A percentile compares a stretch with the other conserved stretches of the same genome.
Conservation (phyloP, 2,888 invertebrate genomes). For the Cosmia pyralina region DNA sequence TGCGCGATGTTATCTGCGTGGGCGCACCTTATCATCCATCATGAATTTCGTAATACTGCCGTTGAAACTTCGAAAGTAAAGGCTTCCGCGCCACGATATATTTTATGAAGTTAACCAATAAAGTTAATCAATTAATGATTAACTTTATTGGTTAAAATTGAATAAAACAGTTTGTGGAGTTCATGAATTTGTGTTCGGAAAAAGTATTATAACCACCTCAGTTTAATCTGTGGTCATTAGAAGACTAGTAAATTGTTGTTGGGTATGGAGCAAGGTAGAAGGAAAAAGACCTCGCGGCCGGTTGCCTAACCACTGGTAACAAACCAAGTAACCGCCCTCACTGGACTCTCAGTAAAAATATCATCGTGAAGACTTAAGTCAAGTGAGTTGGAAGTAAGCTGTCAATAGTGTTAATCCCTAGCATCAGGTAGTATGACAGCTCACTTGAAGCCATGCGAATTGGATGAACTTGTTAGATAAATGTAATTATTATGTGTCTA, state of each 20-base stretch:
- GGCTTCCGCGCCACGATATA: conserved; percentile 28
- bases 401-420: neutral
- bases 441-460: neutral
- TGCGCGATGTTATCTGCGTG: conserved; percentile 71
- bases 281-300: neutral
- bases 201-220: neutral
- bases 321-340: neutral
- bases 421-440: neutral
- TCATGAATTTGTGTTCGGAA: neutral
- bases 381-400: neutral
- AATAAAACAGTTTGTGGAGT: neutral
- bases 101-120: conserved; percentile 7
- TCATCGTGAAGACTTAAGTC: too few relatives aligned
- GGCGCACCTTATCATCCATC: conserved; percentile 73
- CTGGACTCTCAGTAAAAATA: neutral
- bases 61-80: conserved; percentile 67
- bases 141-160: neutral
- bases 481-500: too few relatives aligned
- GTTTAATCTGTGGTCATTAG: too few relatives aligned
- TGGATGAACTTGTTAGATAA: too few relatives aligned
- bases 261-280: neutral
- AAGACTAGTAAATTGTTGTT: neutral
- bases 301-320: too few relatives aligned
- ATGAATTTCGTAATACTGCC: conserved; percentile 66
- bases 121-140: too few relatives aligned